These are phyloP conservation scores for Crax fasciolata DNA, from an alignment of 2,797 vertebrate genomes.

Conservation along the genomic window DNA sequence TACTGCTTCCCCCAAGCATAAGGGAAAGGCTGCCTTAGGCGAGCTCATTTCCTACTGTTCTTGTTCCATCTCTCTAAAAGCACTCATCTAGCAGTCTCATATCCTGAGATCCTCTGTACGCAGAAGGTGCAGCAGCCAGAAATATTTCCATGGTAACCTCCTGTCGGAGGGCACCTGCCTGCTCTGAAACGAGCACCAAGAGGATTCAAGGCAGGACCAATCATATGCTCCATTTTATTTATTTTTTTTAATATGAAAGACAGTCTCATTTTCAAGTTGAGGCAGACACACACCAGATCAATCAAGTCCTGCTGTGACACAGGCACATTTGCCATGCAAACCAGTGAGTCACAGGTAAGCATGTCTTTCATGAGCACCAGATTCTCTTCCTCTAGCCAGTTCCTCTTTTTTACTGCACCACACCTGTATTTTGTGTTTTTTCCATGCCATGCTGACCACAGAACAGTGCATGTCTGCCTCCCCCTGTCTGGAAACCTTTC, in stretches of 20 bases:
- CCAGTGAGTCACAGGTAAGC: background rate
- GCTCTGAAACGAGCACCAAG: background rate
- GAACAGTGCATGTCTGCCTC: background rate
- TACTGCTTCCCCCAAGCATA: background rate
- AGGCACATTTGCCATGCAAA: background rate
- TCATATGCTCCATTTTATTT: background rate
- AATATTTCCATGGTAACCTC: constrained; percentile 51
- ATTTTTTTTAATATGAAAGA: background rate
- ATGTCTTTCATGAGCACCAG: accelerated
- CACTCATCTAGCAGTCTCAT: background rate
- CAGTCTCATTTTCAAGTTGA: background rate
- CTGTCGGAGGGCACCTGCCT: background rate
- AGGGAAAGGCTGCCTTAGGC: background rate
- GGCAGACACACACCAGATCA: background rate
- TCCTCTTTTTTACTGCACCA: background rate
- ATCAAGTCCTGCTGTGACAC: background rate
- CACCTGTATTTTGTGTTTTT: background rate
- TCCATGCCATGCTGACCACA: background rate
- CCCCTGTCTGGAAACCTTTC: background rate
- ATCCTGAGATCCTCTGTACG: background rate
- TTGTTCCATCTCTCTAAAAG: constrained; percentile 4
- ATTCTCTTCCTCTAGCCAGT: background rate
- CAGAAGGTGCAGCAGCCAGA: background rate
- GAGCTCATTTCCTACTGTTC: background rate
- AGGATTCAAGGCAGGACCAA: background rate